Percentiles rank a stretch among this genome's conserved stretches.
Evolutionary conservation across 2,888 invertebrate species (phyloP).

Genomic region (Entomobrya multifasciata): DNA sequence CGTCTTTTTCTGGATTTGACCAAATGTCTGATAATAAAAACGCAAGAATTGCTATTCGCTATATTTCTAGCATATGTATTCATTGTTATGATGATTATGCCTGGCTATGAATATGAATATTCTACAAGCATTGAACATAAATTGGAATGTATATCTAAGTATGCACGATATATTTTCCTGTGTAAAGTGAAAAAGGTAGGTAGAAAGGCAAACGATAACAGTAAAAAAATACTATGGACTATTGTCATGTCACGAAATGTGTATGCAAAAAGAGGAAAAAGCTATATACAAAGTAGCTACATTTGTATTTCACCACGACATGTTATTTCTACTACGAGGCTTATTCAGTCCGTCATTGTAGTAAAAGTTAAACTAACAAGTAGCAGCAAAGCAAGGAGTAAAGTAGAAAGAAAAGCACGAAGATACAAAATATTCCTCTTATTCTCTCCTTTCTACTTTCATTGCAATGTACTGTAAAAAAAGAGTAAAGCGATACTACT

Average conservation of each 20-base stretch:
- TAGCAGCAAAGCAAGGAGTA: neutral
- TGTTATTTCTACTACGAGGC: too few species aligned
- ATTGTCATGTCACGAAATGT: constrained; percentile 21
- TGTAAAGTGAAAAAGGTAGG: constrained; percentile 14
- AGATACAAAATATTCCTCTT: neutral
- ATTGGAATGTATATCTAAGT: neutral
- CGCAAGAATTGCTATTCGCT: too few species aligned
- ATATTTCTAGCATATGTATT: too few species aligned
- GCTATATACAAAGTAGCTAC: neutral
- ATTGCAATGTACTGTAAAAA: too few species aligned
- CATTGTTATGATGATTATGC: constrained; percentile 19
- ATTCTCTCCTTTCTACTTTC: neutral
- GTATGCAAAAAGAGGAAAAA: neutral
- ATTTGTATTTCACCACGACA: too few species aligned
- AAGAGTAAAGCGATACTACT: too few species aligned
- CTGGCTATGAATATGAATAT: too few species aligned
- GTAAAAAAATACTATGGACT: neutral
- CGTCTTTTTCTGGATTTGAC: too few species aligned
- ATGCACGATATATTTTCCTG: constrained; percentile 9
- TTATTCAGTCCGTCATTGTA: neutral
- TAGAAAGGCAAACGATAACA: neutral
- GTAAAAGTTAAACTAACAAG: constrained; percentile 13
- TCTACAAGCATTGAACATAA: too few species aligned
- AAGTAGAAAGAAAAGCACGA: neutral
- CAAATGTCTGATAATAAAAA: too few species aligned